phyloP scores from a whole-genome alignment of 2,113 vertebrate genomes.

The Cyrtonyx montezumae region DNA sequence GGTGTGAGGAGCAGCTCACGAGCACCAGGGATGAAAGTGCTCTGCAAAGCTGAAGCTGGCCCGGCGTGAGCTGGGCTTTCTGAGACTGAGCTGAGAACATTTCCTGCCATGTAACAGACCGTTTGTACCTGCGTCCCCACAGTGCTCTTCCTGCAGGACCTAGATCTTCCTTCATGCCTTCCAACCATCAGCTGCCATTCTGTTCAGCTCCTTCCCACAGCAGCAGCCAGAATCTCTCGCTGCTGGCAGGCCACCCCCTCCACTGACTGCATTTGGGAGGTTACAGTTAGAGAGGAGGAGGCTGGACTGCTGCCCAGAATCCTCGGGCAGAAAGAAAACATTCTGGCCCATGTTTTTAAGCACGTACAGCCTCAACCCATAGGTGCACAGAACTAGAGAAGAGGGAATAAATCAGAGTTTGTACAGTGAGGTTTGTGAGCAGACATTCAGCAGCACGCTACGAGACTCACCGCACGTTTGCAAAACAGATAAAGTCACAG shows the following conservation, averaged over 20 bases:
- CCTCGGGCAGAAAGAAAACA: not conserved
- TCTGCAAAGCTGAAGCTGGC: not conserved
- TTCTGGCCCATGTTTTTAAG: not conserved
- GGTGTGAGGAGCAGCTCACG: not conserved
- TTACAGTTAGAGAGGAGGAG: not conserved
- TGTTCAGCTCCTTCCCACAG: not conserved
- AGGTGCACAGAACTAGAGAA: not conserved
- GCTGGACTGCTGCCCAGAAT: not conserved
- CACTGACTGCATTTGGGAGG: not conserved
- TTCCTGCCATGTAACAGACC: not conserved
- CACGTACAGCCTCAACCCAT: not conserved
- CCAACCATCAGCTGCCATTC: not conserved
- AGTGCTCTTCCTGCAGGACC: not conserved
- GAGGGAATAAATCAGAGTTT: not conserved
- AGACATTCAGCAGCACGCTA: fast-evolving
- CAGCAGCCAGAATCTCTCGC: not conserved
- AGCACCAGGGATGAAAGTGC: not conserved
- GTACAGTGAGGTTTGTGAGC: not conserved
- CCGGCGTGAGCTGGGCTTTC: not conserved
- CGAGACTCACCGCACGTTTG: fast-evolving
- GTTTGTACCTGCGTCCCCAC: not conserved
- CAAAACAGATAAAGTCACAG: fast-evolving
- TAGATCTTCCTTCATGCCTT: not conserved
- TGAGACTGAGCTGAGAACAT: not conserved
- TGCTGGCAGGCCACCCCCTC: not conserved